A percentile compares a stretch with the other conserved stretches of the same genome.
Conservation (phyloP, 2,797 vertebrate genomes). For the Selene dorsalis region DNA sequence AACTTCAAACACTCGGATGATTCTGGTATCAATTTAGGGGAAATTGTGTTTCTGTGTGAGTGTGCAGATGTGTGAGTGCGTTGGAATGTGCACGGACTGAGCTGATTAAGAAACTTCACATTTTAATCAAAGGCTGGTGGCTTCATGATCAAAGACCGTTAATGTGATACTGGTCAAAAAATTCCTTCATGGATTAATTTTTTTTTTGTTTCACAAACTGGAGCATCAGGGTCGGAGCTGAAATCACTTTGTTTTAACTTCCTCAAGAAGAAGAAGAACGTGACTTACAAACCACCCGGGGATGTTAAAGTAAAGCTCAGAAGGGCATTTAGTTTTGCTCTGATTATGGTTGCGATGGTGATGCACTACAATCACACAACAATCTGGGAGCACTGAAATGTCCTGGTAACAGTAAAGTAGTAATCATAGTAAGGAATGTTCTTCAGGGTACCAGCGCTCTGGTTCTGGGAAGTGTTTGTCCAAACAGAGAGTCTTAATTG, state of each 20-base stretch:
- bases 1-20: slow-evolving; percentile 60
- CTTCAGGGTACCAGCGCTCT: neutral
- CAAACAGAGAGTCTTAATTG: neutral
- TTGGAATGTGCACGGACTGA: slow-evolving; percentile 52
- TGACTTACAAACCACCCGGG: slow-evolving; percentile 9
- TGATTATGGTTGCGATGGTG: neutral
- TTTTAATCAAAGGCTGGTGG: slow-evolving; percentile 40
- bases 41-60: slow-evolving; percentile 21
- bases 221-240: neutral
- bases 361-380: neutral
- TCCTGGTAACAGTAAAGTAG: neutral
- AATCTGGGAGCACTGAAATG: slow-evolving; percentile 9
- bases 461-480: neutral
- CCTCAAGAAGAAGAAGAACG: neutral
- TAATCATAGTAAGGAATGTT: slow-evolving; percentile 8
- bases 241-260: neutral
- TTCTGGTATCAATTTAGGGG: slow-evolving; percentile 64
- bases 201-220: neutral
- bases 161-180: slow-evolving; percentile 22
- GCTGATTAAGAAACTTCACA: slow-evolving; percentile 36
- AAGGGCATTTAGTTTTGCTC: neutral
- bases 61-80: neutral
- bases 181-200: slow-evolving; percentile 20
- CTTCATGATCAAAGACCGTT: slow-evolving; percentile 42
- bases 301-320: slow-evolving; percentile 6